Evolutionary conservation across 2,113 vertebrate species (phyloP), one percentile per base, ranked within the genome.

Genomic region (Platichthys flesus): DNA sequence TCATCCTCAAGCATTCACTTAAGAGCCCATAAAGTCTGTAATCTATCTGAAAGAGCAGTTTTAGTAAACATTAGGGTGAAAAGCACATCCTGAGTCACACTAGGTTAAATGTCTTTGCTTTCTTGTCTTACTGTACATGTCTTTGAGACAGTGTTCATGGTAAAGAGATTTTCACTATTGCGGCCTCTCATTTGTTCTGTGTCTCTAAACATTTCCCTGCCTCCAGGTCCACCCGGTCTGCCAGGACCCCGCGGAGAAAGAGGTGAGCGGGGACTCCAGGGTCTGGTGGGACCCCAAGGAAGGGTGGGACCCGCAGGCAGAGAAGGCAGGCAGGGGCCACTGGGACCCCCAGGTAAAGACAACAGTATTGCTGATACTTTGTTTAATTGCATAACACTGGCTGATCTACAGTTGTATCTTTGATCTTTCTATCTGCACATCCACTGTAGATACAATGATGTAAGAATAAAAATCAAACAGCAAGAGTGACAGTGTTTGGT

Each of bases 261-360:
- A 55, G 97, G 97, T 0, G 90, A 87, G 2, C 89, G 83, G 0
- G 97, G 97, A 28, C 87, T 84, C 0, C 20, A 72, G 26, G 96
- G 96, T 16, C 92, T 75, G 24, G 63, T 68, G 0, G 97, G 97
- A 67, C 88, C 90, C 2, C 92, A 93, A 4, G 97, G 97, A 61
- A 94, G 89, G 68, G 90, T 94, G 5, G 97, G 97, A 72, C 81
- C 80, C 20, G 83, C 52, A 58, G 95, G 95, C 20, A 92, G 81
- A 71, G 81, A 78, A 24, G 97, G 96, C 7, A 84, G 80, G 6
- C 4, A 60, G 35, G 94, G 93, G 68, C 75, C 28, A 21, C 9
- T 90, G 0, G 97, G 97, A 69, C 95, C 94, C 37, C 96, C 95
- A 88, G 97, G 97, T 98, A 93, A 74, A 71, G 16, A 86, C 1